phyloP scores from a whole-genome alignment of 2,888 invertebrate species.

The Heteropelma amictum region DNA sequence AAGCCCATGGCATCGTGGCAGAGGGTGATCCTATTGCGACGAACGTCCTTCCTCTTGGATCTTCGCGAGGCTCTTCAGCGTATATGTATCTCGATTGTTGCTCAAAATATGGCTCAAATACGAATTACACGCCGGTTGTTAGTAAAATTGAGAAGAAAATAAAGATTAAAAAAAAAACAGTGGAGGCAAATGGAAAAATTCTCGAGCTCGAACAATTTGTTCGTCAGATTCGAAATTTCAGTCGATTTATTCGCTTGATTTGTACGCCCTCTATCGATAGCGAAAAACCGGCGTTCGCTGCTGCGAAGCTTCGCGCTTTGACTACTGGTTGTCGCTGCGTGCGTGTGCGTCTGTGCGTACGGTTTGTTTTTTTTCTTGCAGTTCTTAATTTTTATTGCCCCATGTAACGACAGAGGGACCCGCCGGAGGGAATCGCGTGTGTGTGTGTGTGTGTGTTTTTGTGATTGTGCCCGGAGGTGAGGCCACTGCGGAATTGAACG shows the following conservation, averaged over 20 bases:
- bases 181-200: too few species aligned
- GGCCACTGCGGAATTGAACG: conserved; percentile 46
- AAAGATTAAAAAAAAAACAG: not conserved
- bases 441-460: not conserved
- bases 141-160: not conserved
- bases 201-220: not conserved
- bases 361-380: not conserved
- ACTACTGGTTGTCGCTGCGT: not conserved
- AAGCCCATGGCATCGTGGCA: conserved; percentile 70
- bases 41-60: conserved; percentile 1
- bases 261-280: conserved; percentile 25
- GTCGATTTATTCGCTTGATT: not conserved
- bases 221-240: not conserved
- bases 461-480: not conserved
- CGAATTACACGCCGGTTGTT: conserved; percentile 62
- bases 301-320: conserved; percentile 23
- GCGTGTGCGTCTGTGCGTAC: not conserved
- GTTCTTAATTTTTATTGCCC: conserved; percentile 1
- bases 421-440: not conserved
- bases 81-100: too few species aligned
- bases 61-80: not conserved
- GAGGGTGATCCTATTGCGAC: conserved; percentile 46
- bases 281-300: conserved; percentile 35
- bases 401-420: conserved; percentile 8
- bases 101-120: conserved; percentile 24